Conservation (phyloP, 2,888 invertebrate genomes). For the Pardosa pseudoannulata region DNA sequence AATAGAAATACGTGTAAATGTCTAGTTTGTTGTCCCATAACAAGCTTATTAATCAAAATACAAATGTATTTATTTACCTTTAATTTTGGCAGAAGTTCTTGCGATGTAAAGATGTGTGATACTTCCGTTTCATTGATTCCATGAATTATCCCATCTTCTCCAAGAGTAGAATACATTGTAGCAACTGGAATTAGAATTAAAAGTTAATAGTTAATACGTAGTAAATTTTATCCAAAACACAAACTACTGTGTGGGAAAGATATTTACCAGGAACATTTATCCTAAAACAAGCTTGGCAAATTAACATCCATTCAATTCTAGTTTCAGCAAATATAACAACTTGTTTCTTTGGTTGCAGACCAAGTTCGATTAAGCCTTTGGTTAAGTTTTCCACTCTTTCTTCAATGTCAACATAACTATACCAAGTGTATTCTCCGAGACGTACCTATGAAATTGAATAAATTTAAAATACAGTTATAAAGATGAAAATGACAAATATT, state of each 20-base stretch:
- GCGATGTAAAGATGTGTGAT: conserved; percentile 92
- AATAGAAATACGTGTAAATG: no score
- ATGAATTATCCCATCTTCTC: conserved; percentile 85
- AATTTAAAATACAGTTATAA: no score
- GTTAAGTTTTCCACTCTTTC: conserved; percentile 87
- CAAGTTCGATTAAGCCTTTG: conserved; percentile 88
- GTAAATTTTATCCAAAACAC: no score
- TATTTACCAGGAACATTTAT: conserved; percentile 81
- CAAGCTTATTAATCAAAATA: no score
- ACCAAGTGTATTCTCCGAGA: conserved; percentile 95
- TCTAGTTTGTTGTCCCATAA: no score
- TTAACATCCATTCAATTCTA: conserved; percentile 97
- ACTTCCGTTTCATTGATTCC: conserved; percentile 97
- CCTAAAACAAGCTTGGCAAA: conserved; percentile 96
- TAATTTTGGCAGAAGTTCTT: conserved; percentile 93
- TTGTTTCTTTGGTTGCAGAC: conserved; percentile 85
- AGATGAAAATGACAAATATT: no score
- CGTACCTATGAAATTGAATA: conserved; percentile 85
- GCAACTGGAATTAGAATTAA: conserved; percentile 82
- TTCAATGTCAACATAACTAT: conserved; percentile 87
- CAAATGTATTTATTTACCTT: conserved; percentile 75
- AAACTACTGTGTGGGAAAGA: not conserved
- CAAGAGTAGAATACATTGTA: conserved; percentile 97
- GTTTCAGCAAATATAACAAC: conserved; percentile 98
- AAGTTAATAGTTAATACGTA: no score